Percentiles rank a stretch among this genome's conserved stretches.
Conservation (phyloP, 2,797 vertebrate species). For the Tokudaia muenninki region DNA sequence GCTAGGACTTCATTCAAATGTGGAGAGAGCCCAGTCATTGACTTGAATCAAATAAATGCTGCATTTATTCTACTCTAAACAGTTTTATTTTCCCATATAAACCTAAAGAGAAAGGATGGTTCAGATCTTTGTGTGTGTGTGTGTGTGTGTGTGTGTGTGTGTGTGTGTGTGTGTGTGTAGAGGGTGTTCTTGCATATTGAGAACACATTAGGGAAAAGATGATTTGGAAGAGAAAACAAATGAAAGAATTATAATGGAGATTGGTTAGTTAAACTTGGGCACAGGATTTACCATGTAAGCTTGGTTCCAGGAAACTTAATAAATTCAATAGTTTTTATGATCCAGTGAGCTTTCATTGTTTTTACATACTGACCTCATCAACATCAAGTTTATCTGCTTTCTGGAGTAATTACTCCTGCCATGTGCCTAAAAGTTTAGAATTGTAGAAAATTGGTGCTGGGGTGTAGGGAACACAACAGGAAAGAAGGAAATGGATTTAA, state of each 20-base stretch:
- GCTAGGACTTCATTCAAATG: not conserved
- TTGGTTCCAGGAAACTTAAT: slow-evolving; percentile 54
- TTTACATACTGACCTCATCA: slow-evolving; percentile 53
- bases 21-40: not conserved
- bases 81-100: not conserved
- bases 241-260: slow-evolving; percentile 42
- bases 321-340: slow-evolving; percentile 60
- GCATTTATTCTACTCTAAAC: not conserved
- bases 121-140: not conserved
- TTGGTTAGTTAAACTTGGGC: not conserved
- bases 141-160: no score
- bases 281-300: not conserved
- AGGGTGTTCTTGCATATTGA: not conserved
- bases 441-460: slow-evolving; percentile 50
- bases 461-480: slow-evolving; percentile 29
- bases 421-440: slow-evolving; percentile 52
- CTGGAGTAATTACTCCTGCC: slow-evolving; percentile 42
- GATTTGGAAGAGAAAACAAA: slow-evolving; percentile 37
- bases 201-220: not conserved
- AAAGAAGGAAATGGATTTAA: slow-evolving; percentile 61
- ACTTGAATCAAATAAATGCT: not conserved
- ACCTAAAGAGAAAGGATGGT: not conserved
- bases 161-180: no score
- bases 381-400: slow-evolving; percentile 39
- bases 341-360: slow-evolving; percentile 42